A percentile compares a stretch with the other conserved stretches of the same genome.
phyloP scores from a whole-genome alignment of 2,113 vertebrate species.

The Neolamprologus hecqui region DNA sequence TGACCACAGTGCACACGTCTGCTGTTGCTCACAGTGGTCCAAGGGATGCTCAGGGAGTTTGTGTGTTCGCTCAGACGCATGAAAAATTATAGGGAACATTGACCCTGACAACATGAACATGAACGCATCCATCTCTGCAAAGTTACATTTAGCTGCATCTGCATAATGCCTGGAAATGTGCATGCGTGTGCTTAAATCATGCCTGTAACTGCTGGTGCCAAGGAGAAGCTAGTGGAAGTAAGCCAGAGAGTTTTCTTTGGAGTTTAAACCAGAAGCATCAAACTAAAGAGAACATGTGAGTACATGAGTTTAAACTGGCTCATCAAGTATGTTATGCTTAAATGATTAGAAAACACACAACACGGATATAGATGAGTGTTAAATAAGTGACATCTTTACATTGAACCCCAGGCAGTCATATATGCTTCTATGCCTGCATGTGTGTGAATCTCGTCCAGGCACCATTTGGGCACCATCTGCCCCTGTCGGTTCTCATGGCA shows the following conservation, averaged over 20 bases:
- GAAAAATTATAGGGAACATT: not conserved
- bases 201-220: not conserved
- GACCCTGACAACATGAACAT: not conserved
- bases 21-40: no score
- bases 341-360: not conserved
- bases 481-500: slow-evolving; percentile 43
- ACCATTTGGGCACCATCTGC: slow-evolving; percentile 52
- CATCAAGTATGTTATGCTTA: not conserved
- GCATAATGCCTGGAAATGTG: not conserved
- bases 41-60: accelerated
- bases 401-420: not conserved
- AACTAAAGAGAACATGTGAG: not conserved
- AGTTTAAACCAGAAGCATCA: not conserved
- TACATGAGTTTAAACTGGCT: not conserved
- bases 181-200: not conserved
- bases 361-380: not conserved
- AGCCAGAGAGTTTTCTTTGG: not conserved
- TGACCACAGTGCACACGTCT: no score
- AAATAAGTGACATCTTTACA: not conserved
- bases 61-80: not conserved
- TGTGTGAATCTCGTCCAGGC: not conserved
- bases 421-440: not conserved
- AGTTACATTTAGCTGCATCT: not conserved
- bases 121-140: not conserved
- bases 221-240: not conserved